A percentile compares a stretch with the other conserved stretches of the same genome.
Conservation (phyloP, 2,113 vertebrate species). For the Barbus barbus region DNA sequence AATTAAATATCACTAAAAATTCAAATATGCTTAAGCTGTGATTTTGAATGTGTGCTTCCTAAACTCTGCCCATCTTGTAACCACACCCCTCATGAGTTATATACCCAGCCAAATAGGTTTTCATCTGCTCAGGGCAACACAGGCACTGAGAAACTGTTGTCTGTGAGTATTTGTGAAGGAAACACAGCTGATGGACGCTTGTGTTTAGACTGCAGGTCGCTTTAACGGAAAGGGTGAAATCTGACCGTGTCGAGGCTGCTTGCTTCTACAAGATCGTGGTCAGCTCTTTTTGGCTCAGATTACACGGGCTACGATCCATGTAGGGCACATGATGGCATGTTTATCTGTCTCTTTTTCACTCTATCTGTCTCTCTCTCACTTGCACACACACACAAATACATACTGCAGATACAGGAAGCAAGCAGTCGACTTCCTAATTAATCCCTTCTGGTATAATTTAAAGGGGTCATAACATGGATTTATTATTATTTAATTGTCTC, state of each 20-base stretch:
- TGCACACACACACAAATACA: slow-evolving; percentile 1
- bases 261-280: neutral
- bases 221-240: slow-evolving; percentile 28
- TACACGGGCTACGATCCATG: slow-evolving; percentile 35
- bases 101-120: neutral
- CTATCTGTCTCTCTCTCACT: slow-evolving; percentile 12
- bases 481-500: neutral
- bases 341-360: neutral
- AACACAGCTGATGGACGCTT: neutral
- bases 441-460: neutral
- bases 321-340: neutral
- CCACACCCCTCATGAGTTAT: neutral
- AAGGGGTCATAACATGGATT: neutral
- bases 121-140: neutral
- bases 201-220: neutral
- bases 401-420: neutral
- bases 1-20: neutral
- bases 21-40: neutral
- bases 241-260: slow-evolving; percentile 17
- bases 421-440: neutral
- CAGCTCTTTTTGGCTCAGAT: slow-evolving; percentile 32
- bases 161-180: slow-evolving; percentile 30
- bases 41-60: neutral
- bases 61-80: neutral
- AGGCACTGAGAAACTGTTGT: neutral